Evolutionary conservation across 53 echinoderm and acorn worm genomes (phyloP), one percentile per base, ranked within the genome.

Genomic region (Henricia sp.): DNA sequence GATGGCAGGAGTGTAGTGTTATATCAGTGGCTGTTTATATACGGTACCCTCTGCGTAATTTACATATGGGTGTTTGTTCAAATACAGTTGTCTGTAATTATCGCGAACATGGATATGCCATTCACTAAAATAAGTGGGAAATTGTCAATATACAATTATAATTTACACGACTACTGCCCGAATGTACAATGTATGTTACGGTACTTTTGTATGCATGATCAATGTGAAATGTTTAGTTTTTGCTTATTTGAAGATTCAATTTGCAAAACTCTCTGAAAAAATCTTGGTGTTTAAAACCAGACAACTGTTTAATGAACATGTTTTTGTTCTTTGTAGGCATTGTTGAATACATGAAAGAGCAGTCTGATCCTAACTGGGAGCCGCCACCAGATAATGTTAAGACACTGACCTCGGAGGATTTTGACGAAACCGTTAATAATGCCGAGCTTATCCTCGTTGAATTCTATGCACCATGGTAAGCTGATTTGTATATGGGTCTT

Each of bases 391-490:
- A 90, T 54, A 84, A 86, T 11, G 94, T 94, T 11, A 21, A 94
- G 20, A 86, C 90, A 12, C 56, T 99, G 44, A 90, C 88, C 26
- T 19, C 35, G 25, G 92, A 88, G 0, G 82, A 82, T 80, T 99
- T 92, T 87, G 94, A 99, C 86, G 92, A 92, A 3, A 82, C 86
- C 14, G 89, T 99, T 57, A 77, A 94, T 60, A 63, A 90, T 16
- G 91, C 88, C 1, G 90, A 88, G 0, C 59, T 94, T 17, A 90
- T 94, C 23, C 90, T 99, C 8, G 89, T 99, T n/a, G 99, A 99
- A 64, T 97, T 99, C 80, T 99, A 99, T 82, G 94, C 97, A 37
- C 97, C 97, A n/a, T 97, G 97, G 97, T 97, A 90, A 83, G 88
- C 88, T 35, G 38, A n/a, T 23, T 6, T 66, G 32, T 66, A 32